Base-by-base conservation (phyloP, 2,113 vertebrate species). In the Lanius collurio region DNA sequence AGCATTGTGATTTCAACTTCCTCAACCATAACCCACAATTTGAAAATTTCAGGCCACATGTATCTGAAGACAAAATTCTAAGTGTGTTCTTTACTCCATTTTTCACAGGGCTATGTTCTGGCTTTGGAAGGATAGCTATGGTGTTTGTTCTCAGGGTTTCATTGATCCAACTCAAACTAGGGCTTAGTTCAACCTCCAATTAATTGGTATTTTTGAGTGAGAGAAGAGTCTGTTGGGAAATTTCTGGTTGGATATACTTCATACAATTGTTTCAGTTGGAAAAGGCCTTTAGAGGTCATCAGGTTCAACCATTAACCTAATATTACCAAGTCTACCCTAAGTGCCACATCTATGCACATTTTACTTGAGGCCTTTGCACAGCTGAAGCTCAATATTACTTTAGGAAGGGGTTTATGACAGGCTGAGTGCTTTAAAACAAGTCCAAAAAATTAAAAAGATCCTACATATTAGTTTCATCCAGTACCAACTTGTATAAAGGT, bases 1-100 rank as follows among this genome's bases (percentile, higher is more conserved):
- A 73, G 39, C 6, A n/a, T 4, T 41, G 37, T 15, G 3, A 78
- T 81, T 89, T 62, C 47, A 74, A 12, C 73, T 69, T 89, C n/a
- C n/a, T 75, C 27, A 35, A 6, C 37, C 68, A 39, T 41, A 89
- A 53, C 11, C 11, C 53, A 41, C 24, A 76, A 5, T 53, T 79
- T 23, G n/a, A 42, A 89, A 70, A 52, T 49, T 65, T 71, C 17
- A 50, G 7, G 15, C 46, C 37, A 62, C n/a, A 39, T 2, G 4
- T 53, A 31, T 37, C 27, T 46, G 49, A 65, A 90, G 35, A 49
- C 13, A 82, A 69, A 84, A 85, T 17, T 52, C 14, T 35, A 52
- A 41, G 9, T 3, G 4, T 28, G 4, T 19, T 70, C 55, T 33
- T 62, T 65, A 57, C 3, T 56, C 17, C 19, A 0, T 0, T 50